Evolutionary conservation across 1,140 invertebrate genomes (phyloP).

Genomic region (Danaus melanippus): DNA sequence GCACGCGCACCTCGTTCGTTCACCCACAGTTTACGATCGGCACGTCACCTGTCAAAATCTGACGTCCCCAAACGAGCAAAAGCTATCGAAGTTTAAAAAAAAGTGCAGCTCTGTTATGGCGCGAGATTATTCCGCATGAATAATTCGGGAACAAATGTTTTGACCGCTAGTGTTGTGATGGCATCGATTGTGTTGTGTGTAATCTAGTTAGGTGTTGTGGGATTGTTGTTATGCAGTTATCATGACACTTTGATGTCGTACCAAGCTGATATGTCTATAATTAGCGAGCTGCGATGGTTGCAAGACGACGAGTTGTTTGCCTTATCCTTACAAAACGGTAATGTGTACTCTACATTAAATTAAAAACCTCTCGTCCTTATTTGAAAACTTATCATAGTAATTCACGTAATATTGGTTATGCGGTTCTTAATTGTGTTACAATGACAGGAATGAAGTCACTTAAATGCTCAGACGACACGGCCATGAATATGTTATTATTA

Average conservation of each 20-base stretch:
- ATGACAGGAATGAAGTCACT: no score
- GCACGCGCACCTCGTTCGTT: slow-evolving; percentile 48
- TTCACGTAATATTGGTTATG: no score
- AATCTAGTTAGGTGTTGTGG: slow-evolving; percentile 37
- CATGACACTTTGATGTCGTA: slow-evolving; percentile 64
- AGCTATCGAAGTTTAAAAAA: slow-evolving; percentile 25
- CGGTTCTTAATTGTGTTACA: no score
- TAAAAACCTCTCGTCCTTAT: no score
- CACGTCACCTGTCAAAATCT: slow-evolving; percentile 56
- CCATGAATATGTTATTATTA: no score
- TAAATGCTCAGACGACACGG: no score
- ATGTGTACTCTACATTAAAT: slow-evolving; percentile 12
- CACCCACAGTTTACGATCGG: slow-evolving; percentile 49
- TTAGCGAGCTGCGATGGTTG: slow-evolving; percentile 66
- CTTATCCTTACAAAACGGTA: slow-evolving; percentile 66
- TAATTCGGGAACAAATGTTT: slow-evolving; percentile 36
- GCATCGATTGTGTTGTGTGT: slow-evolving; percentile 40
- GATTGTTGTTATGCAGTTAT: slow-evolving; percentile 53
- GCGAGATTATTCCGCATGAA: slow-evolving; percentile 34
- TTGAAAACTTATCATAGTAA: no score
- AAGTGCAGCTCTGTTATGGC: slow-evolving; percentile 28
- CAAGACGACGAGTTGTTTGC: slow-evolving; percentile 64
- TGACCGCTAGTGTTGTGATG: slow-evolving; percentile 56
- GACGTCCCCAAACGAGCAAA: slow-evolving; percentile 49
- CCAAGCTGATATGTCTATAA: slow-evolving; percentile 68